Conservation (phyloP, 1,140 invertebrate species). For the Drosophila pachea region DNA sequence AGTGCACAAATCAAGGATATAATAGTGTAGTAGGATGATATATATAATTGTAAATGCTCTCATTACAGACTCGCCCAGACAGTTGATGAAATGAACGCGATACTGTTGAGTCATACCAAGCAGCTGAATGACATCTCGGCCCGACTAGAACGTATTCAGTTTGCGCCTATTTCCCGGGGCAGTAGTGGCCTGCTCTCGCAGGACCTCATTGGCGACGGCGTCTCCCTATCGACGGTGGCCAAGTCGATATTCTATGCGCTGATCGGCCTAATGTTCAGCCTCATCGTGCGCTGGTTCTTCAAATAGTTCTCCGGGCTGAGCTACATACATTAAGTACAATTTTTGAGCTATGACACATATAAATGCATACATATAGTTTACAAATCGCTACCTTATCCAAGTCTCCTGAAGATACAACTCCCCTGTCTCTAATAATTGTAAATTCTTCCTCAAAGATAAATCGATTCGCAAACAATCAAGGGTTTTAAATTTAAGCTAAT, state of each 20-base stretch:
- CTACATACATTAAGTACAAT: conserved; percentile 52
- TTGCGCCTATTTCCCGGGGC: conserved; percentile 41
- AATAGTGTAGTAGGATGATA: neutral
- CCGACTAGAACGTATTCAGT: conserved; percentile 69
- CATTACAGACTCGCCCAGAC: conserved; percentile 52
- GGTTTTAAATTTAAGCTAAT: conserved; percentile 21
- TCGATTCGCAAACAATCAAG: conserved; percentile 33
- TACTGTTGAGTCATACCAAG: conserved; percentile 62
- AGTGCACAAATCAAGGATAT: neutral
- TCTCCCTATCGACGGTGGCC: conserved; percentile 49
- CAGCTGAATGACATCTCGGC: conserved; percentile 62
- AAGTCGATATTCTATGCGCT: conserved; percentile 59
- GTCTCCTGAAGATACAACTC: neutral
- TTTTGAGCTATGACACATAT: conserved; percentile 50
- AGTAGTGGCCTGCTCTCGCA: conserved; percentile 23
- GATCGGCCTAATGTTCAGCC: conserved; percentile 50
- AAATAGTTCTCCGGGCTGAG: conserved; percentile 55
- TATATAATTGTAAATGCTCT: neutral
- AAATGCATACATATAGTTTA: conserved; percentile 1
- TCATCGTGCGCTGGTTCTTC: conserved; percentile 63
- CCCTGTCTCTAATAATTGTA: too few species aligned
- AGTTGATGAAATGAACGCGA: conserved; percentile 64
- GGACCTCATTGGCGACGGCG: conserved; percentile 39
- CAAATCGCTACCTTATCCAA: conserved; percentile 3
- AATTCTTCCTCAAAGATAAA: neutral